Percentiles rank a stretch among this genome's conserved stretches.
Conservation (phyloP, 2,888 invertebrate genomes). For the Archips crataeganus region DNA sequence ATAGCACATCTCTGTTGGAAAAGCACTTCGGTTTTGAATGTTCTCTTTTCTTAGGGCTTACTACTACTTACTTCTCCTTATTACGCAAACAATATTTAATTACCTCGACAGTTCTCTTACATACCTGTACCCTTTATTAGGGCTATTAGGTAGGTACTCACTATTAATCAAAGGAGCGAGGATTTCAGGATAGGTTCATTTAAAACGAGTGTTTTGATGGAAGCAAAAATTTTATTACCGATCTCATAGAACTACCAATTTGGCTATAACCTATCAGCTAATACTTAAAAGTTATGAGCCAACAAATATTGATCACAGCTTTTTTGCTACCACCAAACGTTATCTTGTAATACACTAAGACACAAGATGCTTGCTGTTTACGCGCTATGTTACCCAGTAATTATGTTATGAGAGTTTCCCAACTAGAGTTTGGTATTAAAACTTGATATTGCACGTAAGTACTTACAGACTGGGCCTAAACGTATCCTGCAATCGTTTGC, state of each 20-base stretch:
- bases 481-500: background rate
- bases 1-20: too few relatives aligned
- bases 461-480: constrained; percentile 20
- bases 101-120: too few relatives aligned
- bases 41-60: too few relatives aligned
- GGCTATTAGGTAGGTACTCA: background rate
- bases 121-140: too few relatives aligned
- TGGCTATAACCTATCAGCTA: constrained; percentile 25
- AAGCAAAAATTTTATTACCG: constrained; percentile 38
- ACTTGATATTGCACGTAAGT: constrained; percentile 21
- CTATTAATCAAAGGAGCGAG: background rate
- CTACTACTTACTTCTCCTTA: too few relatives aligned
- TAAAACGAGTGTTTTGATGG: constrained; percentile 40
- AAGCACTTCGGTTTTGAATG: too few relatives aligned
- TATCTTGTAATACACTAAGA: constrained; percentile 38
- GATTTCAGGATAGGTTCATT: constrained; percentile 18
- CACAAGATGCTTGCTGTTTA: constrained; percentile 30
- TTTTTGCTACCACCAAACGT: constrained; percentile 41
- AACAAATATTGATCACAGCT: constrained; percentile 30
- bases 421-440: constrained; percentile 23
- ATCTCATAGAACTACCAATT: constrained; percentile 27
- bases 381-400: constrained; percentile 34
- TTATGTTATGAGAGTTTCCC: constrained; percentile 27
- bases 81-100: too few relatives aligned
- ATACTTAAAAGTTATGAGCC: constrained; percentile 25